Evolutionary conservation across 1,140 invertebrate genomes (phyloP).

Genomic region (Leptestheria dahalacensis): DNA sequence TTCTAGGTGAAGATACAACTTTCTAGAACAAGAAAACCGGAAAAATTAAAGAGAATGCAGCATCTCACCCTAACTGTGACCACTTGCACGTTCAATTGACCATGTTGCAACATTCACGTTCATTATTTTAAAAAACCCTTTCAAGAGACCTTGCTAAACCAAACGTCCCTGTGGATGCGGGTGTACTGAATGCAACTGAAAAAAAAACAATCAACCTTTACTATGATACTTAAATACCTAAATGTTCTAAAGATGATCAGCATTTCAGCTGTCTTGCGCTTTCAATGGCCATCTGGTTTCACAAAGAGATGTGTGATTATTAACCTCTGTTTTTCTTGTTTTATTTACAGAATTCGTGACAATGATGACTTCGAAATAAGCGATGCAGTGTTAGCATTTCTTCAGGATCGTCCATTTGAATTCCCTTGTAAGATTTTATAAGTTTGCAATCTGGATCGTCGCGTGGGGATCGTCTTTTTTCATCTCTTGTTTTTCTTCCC

Average conservation of each 20-base stretch:
- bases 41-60: too few relatives aligned
- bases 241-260: background rate
- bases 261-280: background rate
- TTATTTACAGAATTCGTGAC: conserved; percentile 86
- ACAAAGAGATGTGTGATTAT: background rate
- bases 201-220: background rate
- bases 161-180: too few relatives aligned
- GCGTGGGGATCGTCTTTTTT: background rate
- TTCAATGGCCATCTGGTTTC: background rate
- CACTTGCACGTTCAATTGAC: too few relatives aligned
- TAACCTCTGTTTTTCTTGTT: conserved; percentile 24
- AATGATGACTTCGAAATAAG: conserved; percentile 97
- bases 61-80: background rate
- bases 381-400: background rate
- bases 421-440: too few relatives aligned
- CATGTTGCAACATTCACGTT: too few relatives aligned
- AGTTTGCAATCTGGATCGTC: background rate
- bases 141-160: too few relatives aligned
- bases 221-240: background rate
- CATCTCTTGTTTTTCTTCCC: background rate
- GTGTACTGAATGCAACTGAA: background rate
- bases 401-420: background rate
- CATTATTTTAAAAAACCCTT: too few relatives aligned
- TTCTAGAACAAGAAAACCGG: too few relatives aligned
- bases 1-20: background rate